Conservation (phyloP, 2,113 vertebrate genomes). For the Urocolius indicus region DNA sequence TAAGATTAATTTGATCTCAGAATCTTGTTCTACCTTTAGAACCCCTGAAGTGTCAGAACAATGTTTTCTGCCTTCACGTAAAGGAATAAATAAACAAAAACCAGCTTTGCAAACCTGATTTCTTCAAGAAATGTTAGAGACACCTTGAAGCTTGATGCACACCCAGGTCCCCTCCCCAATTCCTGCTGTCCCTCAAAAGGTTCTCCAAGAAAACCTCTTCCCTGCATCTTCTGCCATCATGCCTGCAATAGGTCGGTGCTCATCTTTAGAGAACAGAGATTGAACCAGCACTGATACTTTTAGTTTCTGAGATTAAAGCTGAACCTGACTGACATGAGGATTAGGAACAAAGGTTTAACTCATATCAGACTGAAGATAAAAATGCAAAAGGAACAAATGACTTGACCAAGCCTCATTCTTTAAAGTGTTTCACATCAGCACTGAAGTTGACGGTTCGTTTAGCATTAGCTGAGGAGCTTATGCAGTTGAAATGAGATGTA, state of each 20-base stretch:
- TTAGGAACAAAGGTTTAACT: slow-evolving; percentile 57
- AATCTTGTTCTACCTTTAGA: neutral
- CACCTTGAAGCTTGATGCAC: neutral
- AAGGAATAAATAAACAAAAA: neutral
- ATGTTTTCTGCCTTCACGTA: neutral
- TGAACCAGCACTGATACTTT: neutral
- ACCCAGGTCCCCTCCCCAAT: neutral
- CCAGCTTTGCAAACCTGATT: neutral
- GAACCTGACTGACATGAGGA: slow-evolving; percentile 7
- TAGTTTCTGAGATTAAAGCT: slow-evolving; percentile 12
- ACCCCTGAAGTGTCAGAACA: neutral
- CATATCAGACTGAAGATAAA: slow-evolving; percentile 55
- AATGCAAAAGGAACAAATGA: slow-evolving; percentile 55
- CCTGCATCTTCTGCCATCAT: neutral
- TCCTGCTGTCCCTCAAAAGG: neutral
- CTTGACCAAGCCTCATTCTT: slow-evolving; percentile 43
- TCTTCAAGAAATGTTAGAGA: neutral
- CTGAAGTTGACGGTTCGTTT: slow-evolving; percentile 27
- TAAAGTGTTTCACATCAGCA: neutral
- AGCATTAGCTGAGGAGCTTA: slow-evolving; percentile 9
- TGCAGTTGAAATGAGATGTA: slow-evolving; percentile 20
- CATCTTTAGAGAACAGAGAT: neutral
- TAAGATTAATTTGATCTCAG: neutral
- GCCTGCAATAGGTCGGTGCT: neutral
- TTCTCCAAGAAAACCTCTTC: neutral